These are phyloP conservation scores for Battus philenor DNA, from an alignment of 1,140 invertebrate genomes.

Conservation along the genomic window DNA sequence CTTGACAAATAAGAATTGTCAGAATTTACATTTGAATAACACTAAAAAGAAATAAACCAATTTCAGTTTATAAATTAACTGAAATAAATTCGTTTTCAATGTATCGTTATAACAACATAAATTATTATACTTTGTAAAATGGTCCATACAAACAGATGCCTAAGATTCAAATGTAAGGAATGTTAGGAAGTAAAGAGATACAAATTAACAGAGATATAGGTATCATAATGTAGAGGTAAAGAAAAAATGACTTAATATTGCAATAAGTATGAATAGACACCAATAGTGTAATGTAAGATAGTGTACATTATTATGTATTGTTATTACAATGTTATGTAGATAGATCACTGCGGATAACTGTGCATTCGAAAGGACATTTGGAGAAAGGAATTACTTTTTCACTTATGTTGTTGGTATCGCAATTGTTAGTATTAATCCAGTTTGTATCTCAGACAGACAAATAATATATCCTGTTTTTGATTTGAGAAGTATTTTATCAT, in stretches of 20 bases:
- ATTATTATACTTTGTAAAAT: too few species aligned
- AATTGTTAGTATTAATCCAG: too few species aligned
- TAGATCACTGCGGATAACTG: constrained; percentile 4
- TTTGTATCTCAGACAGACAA: not conserved
- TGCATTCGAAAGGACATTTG: not conserved
- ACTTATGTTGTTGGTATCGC: too few species aligned
- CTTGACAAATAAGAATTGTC: too few species aligned
- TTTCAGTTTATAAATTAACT: too few species aligned
- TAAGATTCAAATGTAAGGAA: too few species aligned
- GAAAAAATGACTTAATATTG: not conserved
- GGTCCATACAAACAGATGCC: too few species aligned
- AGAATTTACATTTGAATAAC: too few species aligned
- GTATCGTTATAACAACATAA: too few species aligned
- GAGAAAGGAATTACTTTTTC: not conserved
- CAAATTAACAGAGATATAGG: constrained; percentile 14
- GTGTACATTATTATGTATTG: constrained; percentile 17
- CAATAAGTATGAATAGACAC: constrained; percentile 16
- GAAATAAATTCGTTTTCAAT: too few species aligned
- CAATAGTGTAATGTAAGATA: constrained; percentile 13
- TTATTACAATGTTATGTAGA: constrained; percentile 15
- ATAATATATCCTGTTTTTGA: not conserved
- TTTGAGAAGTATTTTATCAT: not conserved
- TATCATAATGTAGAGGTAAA: constrained; percentile 17
- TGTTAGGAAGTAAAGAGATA: too few species aligned
- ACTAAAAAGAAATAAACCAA: too few species aligned